A percentile compares a stretch with the other conserved stretches of the same genome.
phyloP scores from a whole-genome alignment of 2,797 vertebrate species.

The Acanthopagrus latus region DNA sequence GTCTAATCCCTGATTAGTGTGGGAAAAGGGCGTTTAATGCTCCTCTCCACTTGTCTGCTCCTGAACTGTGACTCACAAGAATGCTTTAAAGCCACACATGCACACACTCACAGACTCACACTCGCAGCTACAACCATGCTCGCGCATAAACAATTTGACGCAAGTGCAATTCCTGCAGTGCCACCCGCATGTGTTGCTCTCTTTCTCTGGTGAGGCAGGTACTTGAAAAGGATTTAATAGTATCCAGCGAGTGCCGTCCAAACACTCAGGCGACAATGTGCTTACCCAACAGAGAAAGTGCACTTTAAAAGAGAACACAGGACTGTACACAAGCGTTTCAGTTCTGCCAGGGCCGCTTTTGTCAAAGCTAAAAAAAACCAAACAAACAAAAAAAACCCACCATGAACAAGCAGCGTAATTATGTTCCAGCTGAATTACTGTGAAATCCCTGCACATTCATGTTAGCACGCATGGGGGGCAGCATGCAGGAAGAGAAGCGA shows the following conservation, averaged over 20 bases:
- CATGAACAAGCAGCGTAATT: constrained; percentile 40
- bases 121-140: constrained; percentile 23
- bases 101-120: constrained; percentile 22
- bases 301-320: constrained; percentile 37
- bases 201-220: constrained; percentile 37
- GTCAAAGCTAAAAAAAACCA: constrained; percentile 11
- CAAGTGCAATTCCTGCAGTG: neutral
- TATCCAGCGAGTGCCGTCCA: constrained; percentile 41
- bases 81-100: constrained; percentile 40
- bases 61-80: constrained; percentile 76
- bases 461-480: neutral
- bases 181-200: constrained; percentile 15
- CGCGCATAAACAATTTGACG: constrained; percentile 3
- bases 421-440: constrained; percentile 16
- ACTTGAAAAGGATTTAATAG: constrained; percentile 58
- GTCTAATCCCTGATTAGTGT: constrained; percentile 83
- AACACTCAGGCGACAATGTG: constrained; percentile 45
- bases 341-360: constrained; percentile 25
- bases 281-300: constrained; percentile 37
- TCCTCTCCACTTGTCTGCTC: constrained; percentile 71
- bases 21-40: constrained; percentile 74
- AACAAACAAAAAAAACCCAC: constrained; percentile 22
- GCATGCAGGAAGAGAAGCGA: neutral
- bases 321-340: constrained; percentile 2
- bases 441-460: constrained; percentile 19